Base-by-base conservation (phyloP, 1,140 invertebrate species). In the Tribolium castaneum region DNA sequence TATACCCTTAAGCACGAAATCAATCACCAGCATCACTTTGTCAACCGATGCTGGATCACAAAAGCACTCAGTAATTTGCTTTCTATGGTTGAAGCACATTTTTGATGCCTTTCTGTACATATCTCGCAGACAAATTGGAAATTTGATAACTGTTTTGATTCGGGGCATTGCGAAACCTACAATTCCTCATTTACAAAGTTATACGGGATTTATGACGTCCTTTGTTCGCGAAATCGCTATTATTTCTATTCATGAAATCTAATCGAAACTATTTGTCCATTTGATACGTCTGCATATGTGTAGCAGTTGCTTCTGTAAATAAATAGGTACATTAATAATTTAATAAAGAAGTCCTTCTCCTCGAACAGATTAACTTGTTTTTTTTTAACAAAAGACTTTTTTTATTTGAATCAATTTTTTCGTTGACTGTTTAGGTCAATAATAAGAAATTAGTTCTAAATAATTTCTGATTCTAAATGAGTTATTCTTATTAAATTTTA, bases 71-170 rank as follows among this genome's bases (percentile, higher is more conserved):
- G 59, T 66, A 66, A 66, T 66, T 66, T 66, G 59, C 59, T 66
- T 66, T 39, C 59, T 66, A 66, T 35, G 59, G 34, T 66, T 30
- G 12, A 30, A 66, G 5, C 59, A 30, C 9, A 66, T 66, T 66
- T 66, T 66, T 66, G 4, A n/a, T 66, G 13, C 10, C 30, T 66
- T n/a, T 30, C 59, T 66, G 25, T 35, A 7, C 59, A 66, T 59
- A 72, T 73, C 34, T 51, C 14, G 22, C 22, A 54, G 71, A 73
- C 71, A 73, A 73, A 73, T 73, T 73, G 71, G 71, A 54, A 73
- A 73, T 73, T 73, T 73, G 71, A 73, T 54, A 73, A 73, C 71
- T 54, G 52, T 51, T 73, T 66, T 66, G 10, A 22, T 66, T 66
- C 30, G 59, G 16, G 12, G 30, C 7, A 66, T 66, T 66, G 35